Evolutionary conservation across 2,888 invertebrate species (phyloP).

Genomic region (Calliopum simillimum): DNA sequence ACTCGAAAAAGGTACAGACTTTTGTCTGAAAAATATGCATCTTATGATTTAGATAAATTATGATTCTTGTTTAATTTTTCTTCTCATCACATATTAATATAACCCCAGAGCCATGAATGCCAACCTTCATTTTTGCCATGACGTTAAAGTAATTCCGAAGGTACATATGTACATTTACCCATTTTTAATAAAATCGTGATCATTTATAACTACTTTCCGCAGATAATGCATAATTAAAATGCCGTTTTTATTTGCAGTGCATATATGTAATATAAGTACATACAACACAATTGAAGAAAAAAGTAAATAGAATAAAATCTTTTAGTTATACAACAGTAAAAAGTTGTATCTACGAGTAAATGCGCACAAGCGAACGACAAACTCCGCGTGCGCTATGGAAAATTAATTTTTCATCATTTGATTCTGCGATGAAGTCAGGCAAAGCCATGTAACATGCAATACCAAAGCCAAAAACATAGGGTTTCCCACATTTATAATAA

Average conservation of each 20-base stretch:
- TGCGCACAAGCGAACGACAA: constrained; percentile 1
- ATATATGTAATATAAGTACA: neutral
- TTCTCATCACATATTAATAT: too few species aligned
- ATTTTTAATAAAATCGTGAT: too few species aligned
- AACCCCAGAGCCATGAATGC: too few species aligned
- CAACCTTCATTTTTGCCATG: too few species aligned
- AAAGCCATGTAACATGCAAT: neutral
- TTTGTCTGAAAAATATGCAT: too few species aligned
- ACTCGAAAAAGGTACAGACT: too few species aligned
- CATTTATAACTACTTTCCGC: neutral
- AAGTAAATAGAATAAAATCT: constrained; percentile 21
- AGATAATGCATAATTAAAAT: constrained; percentile 14
- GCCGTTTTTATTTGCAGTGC: constrained; percentile 28
- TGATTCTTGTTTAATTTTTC: too few species aligned
- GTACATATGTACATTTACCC: too few species aligned
- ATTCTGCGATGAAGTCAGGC: constrained; percentile 33
- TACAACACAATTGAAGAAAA: neutral
- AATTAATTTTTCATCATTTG: constrained; percentile 39
- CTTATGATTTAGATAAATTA: too few species aligned
- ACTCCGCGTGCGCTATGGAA: constrained; percentile 5
- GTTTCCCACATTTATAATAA: too few species aligned
- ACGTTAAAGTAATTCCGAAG: too few species aligned
- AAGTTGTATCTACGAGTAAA: constrained; percentile 11
- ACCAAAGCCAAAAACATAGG: too few species aligned
- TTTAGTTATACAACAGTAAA: constrained; percentile 13